A percentile compares a stretch with the other conserved stretches of the same genome.
phyloP scores from a whole-genome alignment of 2,113 vertebrate species.

The Chionis minor region DNA sequence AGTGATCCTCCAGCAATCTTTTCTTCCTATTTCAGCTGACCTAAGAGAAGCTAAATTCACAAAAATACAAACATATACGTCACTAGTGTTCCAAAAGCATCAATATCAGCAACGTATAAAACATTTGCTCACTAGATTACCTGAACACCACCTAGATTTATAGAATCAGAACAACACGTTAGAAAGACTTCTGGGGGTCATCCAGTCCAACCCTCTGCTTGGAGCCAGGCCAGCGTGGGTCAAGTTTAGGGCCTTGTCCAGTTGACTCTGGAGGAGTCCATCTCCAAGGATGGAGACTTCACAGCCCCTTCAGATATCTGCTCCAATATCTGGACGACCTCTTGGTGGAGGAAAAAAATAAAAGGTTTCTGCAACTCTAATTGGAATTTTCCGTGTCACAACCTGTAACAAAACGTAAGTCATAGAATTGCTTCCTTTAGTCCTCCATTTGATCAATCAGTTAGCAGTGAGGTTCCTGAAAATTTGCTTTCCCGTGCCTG shows the following conservation, averaged over 20 bases:
- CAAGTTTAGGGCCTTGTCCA: background rate
- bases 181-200: background rate
- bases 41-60: background rate
- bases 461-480: accelerated
- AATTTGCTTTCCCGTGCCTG: background rate
- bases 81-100: background rate
- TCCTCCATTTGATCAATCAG: background rate
- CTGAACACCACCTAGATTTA: background rate
- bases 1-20: background rate
- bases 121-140: background rate
- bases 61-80: background rate
- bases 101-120: background rate
- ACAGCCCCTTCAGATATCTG: background rate
- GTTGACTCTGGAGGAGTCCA: background rate
- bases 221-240: background rate
- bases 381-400: background rate
- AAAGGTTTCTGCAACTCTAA: background rate
- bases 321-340: background rate
- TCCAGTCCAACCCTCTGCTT: background rate
- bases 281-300: background rate
- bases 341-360: background rate
- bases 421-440: background rate
- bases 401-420: background rate
- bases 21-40: background rate
- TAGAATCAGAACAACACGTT: background rate